Conservation (phyloP, 2,888 invertebrate species). For the Doris montereyensis region DNA sequence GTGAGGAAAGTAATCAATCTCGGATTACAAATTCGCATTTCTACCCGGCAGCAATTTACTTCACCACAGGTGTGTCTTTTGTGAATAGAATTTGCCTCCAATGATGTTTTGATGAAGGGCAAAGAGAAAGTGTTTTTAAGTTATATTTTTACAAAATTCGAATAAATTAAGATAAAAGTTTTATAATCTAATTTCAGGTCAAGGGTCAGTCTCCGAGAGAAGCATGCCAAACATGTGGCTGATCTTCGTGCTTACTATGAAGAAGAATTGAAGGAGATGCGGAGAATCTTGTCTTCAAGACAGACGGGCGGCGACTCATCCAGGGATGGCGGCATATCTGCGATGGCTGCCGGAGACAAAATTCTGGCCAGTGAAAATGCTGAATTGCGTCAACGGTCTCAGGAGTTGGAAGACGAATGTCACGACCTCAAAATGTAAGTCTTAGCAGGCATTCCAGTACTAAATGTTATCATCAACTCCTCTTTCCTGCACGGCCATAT, state of each 20-base stretch:
- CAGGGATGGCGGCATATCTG: too few relatives aligned
- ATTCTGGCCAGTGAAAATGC: slow-evolving; percentile 58
- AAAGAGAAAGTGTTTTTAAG: not conserved
- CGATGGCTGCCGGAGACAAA: too few relatives aligned
- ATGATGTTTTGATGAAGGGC: not conserved
- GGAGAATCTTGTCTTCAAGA: slow-evolving; percentile 22
- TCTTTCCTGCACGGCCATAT: too few relatives aligned
- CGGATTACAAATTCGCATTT: too few relatives aligned
- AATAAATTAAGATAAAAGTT: not conserved
- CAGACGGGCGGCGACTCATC: not conserved
- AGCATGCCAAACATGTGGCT: slow-evolving; percentile 65
- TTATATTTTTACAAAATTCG: not conserved
- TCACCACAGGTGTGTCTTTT: too few relatives aligned
- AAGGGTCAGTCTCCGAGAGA: slow-evolving; percentile 59
- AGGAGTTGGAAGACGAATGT: slow-evolving; percentile 55
- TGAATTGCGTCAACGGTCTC: slow-evolving; percentile 51
- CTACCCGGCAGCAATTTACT: too few relatives aligned
- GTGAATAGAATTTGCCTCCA: not conserved
- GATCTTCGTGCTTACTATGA: slow-evolving; percentile 67
- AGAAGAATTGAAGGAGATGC: slow-evolving; percentile 60
- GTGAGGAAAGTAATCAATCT: too few relatives aligned
- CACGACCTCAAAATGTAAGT: slow-evolving; percentile 53
- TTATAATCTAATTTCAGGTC: too few relatives aligned
- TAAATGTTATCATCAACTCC: too few relatives aligned
- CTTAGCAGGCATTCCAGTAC: too few relatives aligned